Base-by-base conservation (phyloP, 2,797 vertebrate species). In the Paramormyrops hopkinsi region DNA sequence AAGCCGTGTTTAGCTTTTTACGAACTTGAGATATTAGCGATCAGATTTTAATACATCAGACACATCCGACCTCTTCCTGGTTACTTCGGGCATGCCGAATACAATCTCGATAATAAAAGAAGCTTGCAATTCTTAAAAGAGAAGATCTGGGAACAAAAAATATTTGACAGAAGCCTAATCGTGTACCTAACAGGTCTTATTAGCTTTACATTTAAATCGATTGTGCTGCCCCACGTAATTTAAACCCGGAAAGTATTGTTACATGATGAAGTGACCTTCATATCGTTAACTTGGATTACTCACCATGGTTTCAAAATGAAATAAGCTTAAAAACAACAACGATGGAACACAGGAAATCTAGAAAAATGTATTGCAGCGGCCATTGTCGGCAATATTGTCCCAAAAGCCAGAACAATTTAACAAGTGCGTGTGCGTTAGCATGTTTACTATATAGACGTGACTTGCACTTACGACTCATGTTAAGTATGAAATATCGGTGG, bases 11-110 rank as follows among this genome's bases (percentile, higher is more conserved):
- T 22, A 11, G 29, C 33, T 56, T 87, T 87, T 56, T 59, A 87
- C 54, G 41, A 41, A 87, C 14, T 44, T 41, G 37, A 54, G 29
- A 59, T 87, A 56, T 59, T 90, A 41, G 29, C 56, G 90, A 84
- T 88, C 84, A 44, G 29, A 89, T 4, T 50, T 54, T 56, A 51
- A 12, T 82, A 33, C 86, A 41, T 41, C 37, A 37, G 29, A 41
- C 54, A 59, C 11, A 59, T 85, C 50, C 62, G 82, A n/a, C 9
- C 33, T 90, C 91, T 92, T 92, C 92, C 92, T 92, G 92, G 89
- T 91, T 92, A 87, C 86, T 56, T 41, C 1, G n/a, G 53, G 83
- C 22, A 54, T 59, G 37, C 3, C 51, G 25, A 59, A 54, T 37
- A 56, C 11, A 22, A 37, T 62, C 37, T 87, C 29, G 17, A 56